phyloP scores from a whole-genome alignment of 2,888 invertebrate species.

The Noctua pronuba region DNA sequence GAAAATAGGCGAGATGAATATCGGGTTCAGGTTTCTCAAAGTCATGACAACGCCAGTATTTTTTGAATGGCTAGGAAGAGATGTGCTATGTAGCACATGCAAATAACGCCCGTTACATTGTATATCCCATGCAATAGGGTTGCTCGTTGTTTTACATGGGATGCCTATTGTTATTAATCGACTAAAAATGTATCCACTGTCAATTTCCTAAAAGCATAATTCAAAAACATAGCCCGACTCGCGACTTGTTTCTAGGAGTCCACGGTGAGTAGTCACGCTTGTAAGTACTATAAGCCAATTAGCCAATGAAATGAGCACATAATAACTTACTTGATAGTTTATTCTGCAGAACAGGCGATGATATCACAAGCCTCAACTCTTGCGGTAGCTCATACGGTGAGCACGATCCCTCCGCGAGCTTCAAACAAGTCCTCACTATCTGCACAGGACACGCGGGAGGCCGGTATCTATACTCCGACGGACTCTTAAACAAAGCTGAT shows the following conservation, averaged over 20 bases:
- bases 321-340: constrained; percentile 81
- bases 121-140: background rate
- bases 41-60: background rate
- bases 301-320: background rate
- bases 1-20: constrained; percentile 14
- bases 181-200: background rate
- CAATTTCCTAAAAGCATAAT: background rate
- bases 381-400: constrained; percentile 91
- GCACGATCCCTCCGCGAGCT: constrained; percentile 91
- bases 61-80: background rate
- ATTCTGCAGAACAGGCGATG: constrained; percentile 81
- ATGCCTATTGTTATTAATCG: background rate
- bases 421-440: constrained; percentile 91
- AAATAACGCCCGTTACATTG: too few species aligned
- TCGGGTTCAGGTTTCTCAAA: background rate
- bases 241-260: background rate
- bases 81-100: background rate
- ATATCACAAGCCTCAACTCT: constrained; percentile 91
- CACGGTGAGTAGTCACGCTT: background rate
- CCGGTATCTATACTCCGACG: constrained; percentile 83
- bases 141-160: background rate
- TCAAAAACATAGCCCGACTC: background rate
- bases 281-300: background rate
- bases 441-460: constrained; percentile 87
- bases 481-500: constrained; percentile 88